A percentile compares a stretch with the other conserved stretches of the same genome.
Evolutionary conservation across 2,888 invertebrate genomes (phyloP).

Genomic region (Aporophyla lueneburgensis): DNA sequence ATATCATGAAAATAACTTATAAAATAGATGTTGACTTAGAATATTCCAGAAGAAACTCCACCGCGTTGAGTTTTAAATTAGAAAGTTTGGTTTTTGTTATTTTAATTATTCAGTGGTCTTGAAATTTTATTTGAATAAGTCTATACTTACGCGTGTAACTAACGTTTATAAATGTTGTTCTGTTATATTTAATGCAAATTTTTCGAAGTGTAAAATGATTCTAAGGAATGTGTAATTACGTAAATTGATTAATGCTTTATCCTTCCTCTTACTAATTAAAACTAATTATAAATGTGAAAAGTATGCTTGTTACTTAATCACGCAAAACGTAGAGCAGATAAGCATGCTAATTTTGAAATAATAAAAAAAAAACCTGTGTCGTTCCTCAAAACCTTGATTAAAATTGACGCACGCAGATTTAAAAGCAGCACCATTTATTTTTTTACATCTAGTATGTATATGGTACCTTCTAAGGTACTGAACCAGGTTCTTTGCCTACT

Average conservation of each 20-base stretch:
- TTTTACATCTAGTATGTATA: too few relatives aligned
- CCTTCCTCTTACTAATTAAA: too few relatives aligned
- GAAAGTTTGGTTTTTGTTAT: constrained; percentile 46
- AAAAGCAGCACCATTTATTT: too few relatives aligned
- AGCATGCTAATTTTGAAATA: too few relatives aligned
- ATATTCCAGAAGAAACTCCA: constrained; percentile 40
- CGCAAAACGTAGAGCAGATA: too few relatives aligned
- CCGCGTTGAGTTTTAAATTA: constrained; percentile 36
- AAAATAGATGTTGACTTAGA: constrained; percentile 35
- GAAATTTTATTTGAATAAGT: constrained; percentile 30
- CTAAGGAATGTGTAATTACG: background rate
- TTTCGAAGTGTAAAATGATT: background rate
- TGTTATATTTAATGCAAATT: constrained; percentile 3
- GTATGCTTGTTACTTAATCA: too few relatives aligned
- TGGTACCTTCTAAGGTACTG: too few relatives aligned
- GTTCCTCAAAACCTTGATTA: too few relatives aligned
- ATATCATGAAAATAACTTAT: constrained; percentile 25
- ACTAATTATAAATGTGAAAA: too few relatives aligned
- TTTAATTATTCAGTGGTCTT: constrained; percentile 50
- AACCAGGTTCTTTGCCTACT: too few relatives aligned
- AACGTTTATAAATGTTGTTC: constrained; percentile 22
- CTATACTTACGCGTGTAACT: constrained; percentile 41
- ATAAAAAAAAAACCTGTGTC: too few relatives aligned
- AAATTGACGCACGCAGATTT: too few relatives aligned
- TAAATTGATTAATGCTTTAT: background rate